Evolutionary conservation across 2,888 invertebrate genomes (phyloP), one percentile per base, ranked within the genome.

Genomic region (Spicauda simplicius): DNA sequence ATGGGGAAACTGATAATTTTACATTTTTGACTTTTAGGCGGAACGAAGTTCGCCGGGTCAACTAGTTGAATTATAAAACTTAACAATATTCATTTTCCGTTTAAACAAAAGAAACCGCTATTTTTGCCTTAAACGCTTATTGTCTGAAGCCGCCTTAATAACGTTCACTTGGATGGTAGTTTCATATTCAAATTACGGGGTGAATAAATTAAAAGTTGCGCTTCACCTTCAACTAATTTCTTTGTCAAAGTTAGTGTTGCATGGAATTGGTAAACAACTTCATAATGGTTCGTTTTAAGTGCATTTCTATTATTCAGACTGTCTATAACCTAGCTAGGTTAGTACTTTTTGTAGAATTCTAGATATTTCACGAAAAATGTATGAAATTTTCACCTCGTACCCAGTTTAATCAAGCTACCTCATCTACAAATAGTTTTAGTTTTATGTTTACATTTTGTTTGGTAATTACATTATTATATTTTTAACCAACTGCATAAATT

Each of bases 181-280:
- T 83, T 78, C 78, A 76, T 78, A 87, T 86, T 86, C 84, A 86
- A 86, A 88, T 88, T 84, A 80, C 76, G 72, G 73, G 73, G 77
- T 85, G 87, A 87, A 88, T 88, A 84, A 84, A 86, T 88, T 87
- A 83, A 84, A 86, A 84, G 77, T 81, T 78, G 52, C 54, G 64
- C 69, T 72, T 69, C 71, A 73, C 75, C 73, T 76, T 69, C 68
- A 63, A 72, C 80, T 83, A 85, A 86, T 85, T 85, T 86, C 84
- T 85, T 84, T 83, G 80, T 74, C 72, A 73, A 76, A 86, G 77
- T 86, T 83, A 84, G 79, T 75, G 80, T 85, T 84, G 85, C 85
- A 85, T 84, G 76, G 83, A 82, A 84, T 84, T 79, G 75, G 75
- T 78, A 73, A 83, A 78, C 75, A 77, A 79, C 77, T 83, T 76